A percentile compares a stretch with the other conserved stretches of the same genome.
These are phyloP conservation scores for Dolichoris vasculosae DNA, from an alignment of 1,140 invertebrate genomes.

Conservation along the genomic window DNA sequence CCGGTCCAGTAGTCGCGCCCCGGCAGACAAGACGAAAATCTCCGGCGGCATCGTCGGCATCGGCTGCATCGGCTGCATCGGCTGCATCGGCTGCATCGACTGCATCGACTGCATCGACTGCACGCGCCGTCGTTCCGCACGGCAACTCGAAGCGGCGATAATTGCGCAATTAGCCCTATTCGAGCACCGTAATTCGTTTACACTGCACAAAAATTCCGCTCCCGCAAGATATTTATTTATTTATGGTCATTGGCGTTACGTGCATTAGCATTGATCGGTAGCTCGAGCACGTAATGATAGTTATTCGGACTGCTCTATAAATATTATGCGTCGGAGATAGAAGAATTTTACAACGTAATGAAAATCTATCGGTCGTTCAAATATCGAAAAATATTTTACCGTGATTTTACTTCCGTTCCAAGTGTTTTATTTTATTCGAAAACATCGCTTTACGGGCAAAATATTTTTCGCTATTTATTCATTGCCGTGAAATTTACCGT, in stretches of 20 bases:
- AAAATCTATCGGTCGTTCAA: background rate
- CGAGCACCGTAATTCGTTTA: background rate
- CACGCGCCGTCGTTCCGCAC: background rate
- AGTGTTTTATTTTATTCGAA: no score
- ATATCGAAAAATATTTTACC: no score
- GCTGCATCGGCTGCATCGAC: no score
- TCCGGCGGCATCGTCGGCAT: background rate
- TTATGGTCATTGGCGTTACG: slow-evolving; percentile 6
- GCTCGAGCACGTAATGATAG: background rate
- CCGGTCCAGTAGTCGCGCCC: no score
- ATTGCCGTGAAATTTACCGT: no score
- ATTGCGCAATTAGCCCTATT: slow-evolving; percentile 33
- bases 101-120: background rate
- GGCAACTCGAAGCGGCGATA: background rate
- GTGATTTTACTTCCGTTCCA: no score
- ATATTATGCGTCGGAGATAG: background rate
- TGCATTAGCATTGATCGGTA: background rate
- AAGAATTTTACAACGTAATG: background rate
- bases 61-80: no score
- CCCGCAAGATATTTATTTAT: slow-evolving; percentile 19
- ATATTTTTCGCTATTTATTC: no score
- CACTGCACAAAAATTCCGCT: background rate
- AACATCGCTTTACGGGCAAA: no score
- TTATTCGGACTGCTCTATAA: background rate
- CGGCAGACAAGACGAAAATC: slow-evolving; percentile 32